These are phyloP conservation scores for Chrysopa pallens DNA, from an alignment of 1,140 invertebrate genomes.

Conservation along the genomic window DNA sequence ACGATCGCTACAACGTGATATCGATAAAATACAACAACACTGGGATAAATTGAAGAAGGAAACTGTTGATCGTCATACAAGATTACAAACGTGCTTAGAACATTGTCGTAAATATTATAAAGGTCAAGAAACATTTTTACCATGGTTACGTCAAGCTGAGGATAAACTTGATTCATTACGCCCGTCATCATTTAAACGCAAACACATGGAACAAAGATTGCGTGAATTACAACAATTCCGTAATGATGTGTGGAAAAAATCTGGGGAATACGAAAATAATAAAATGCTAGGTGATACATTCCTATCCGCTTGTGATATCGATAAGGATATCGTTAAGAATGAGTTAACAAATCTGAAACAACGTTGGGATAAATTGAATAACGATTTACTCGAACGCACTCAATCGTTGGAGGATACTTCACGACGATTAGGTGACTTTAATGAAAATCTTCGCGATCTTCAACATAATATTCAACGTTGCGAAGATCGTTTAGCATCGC, in stretches of 20 bases:
- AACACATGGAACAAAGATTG: conserved; percentile 74
- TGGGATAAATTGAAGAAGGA: conserved; percentile 83
- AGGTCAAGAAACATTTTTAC: conserved; percentile 65
- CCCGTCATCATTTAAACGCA: conserved; percentile 62
- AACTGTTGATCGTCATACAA: conserved; percentile 63
- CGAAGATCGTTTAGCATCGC: conserved; percentile 70
- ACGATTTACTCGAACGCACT: conserved; percentile 44
- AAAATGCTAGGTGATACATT: conserved; percentile 72
- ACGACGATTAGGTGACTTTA: conserved; percentile 65
- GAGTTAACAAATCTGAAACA: conserved; percentile 64
- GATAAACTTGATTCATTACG: conserved; percentile 64
- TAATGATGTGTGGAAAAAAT: conserved; percentile 79
- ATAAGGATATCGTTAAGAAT: conserved; percentile 73
- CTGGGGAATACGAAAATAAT: conserved; percentile 81
- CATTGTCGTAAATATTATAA: conserved; percentile 82
- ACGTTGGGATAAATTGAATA: conserved; percentile 80
- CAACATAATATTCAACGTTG: conserved; percentile 66
- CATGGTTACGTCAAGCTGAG: conserved; percentile 77
- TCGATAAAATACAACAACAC: conserved; percentile 71
- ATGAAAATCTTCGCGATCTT: conserved; percentile 66
- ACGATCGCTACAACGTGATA: conserved; percentile 38
- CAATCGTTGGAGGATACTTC: conserved; percentile 71
- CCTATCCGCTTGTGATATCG: conserved; percentile 66
- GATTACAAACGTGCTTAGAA: conserved; percentile 76
- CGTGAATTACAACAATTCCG: conserved; percentile 78